A percentile compares a stretch with the other conserved stretches of the same genome.
phyloP scores from a whole-genome alignment of 2,888 invertebrate genomes.

The Sycophila texana region DNA sequence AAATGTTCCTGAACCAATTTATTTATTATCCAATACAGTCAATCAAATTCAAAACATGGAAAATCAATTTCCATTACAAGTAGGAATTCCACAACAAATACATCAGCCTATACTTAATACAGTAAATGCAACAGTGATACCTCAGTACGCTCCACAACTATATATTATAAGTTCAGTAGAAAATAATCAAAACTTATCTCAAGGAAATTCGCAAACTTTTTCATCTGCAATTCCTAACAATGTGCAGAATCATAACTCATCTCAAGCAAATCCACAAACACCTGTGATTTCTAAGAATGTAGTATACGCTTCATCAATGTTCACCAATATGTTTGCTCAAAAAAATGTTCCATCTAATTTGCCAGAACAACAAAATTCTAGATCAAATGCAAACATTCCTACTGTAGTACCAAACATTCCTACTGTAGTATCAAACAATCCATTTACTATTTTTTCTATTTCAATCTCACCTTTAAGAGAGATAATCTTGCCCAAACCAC shows the following conservation, averaged over 20 bases:
- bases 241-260: background rate
- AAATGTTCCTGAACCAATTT: background rate
- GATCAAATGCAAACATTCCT: background rate
- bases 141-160: no score
- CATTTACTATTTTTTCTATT: conserved; percentile 2
- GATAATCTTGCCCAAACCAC: conserved; percentile 7
- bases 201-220: background rate
- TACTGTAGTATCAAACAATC: background rate
- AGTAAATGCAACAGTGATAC: no score
- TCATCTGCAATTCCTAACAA: background rate
- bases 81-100: no score
- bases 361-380: background rate
- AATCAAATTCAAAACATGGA: no score
- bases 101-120: no score
- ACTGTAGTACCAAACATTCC: background rate
- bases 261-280: background rate
- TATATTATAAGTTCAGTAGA: no score
- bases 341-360: no score
- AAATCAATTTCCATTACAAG: no score
- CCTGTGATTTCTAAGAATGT: background rate
- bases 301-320: conserved; percentile 1
- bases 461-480: background rate
- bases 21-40: background rate
- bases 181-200: no score
- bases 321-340: background rate